Evolutionary conservation across 2,888 invertebrate species (phyloP).

Genomic region (Melangyna quadrimaculata): DNA sequence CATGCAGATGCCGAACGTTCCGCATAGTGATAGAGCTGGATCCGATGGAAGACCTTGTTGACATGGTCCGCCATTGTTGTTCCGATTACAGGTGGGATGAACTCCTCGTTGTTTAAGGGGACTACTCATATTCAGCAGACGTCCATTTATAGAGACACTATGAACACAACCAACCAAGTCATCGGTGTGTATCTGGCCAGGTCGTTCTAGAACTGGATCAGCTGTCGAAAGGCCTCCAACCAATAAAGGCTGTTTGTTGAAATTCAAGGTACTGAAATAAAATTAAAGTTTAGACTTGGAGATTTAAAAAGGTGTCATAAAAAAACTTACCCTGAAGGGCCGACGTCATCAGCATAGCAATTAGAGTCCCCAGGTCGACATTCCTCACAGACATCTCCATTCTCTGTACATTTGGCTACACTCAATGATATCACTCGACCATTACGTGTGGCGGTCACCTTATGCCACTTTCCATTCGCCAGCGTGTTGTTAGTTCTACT

Average conservation of each 20-base stretch:
- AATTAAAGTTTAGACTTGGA: constrained; percentile 8
- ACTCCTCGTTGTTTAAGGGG: constrained; percentile 89
- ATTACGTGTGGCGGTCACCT: constrained; percentile 94
- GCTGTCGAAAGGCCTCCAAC: constrained; percentile 93
- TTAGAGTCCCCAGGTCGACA: constrained; percentile 91
- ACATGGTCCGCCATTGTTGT: constrained; percentile 86
- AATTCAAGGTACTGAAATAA: constrained; percentile 90
- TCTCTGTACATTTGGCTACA: constrained; percentile 90
- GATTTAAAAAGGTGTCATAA: not conserved
- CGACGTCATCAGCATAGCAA: constrained; percentile 93
- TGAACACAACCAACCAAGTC: constrained; percentile 97
- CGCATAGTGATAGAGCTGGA: constrained; percentile 82
- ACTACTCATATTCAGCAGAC: constrained; percentile 89
- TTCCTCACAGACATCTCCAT: constrained; percentile 92
- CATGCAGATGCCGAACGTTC: constrained; percentile 87
- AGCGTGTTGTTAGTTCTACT: constrained; percentile 82
- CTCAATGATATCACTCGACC: constrained; percentile 93
- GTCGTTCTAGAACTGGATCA: constrained; percentile 92
- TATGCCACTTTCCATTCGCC: constrained; percentile 94
- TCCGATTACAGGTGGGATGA: constrained; percentile 88
- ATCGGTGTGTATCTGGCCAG: constrained; percentile 94
- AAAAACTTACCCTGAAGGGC: constrained; percentile 92
- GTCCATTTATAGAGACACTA: constrained; percentile 93
- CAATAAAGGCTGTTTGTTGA: constrained; percentile 92
- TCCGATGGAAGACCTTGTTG: constrained; percentile 80